Conservation (phyloP, 2,113 vertebrate genomes). For the Prietella phreatophila region DNA sequence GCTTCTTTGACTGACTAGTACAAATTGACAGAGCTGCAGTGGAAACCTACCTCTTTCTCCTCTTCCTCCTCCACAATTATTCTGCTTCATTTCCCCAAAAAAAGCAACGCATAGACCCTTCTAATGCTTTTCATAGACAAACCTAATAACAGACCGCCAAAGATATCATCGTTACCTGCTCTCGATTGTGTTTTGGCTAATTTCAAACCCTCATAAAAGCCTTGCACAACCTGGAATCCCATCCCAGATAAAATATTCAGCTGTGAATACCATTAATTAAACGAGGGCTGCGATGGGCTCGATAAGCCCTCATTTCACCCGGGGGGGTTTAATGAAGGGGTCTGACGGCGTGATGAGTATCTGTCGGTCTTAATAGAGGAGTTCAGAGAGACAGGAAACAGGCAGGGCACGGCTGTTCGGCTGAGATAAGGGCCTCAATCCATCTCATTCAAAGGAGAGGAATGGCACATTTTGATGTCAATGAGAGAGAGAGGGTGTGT, state of each 20-base stretch:
- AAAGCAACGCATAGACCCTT: conserved; percentile 12
- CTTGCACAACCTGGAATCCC: not conserved
- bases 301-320: conserved; percentile 70
- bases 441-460: conserved; percentile 44
- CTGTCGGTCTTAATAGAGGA: conserved; percentile 67
- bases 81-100: not conserved
- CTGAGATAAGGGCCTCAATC: conserved; percentile 63
- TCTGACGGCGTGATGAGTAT: conserved; percentile 73
- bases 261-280: conserved; percentile 68
- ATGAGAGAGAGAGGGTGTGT: not conserved
- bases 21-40: conserved; percentile 17
- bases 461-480: conserved; percentile 10
- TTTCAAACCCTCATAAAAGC: conserved; percentile 23
- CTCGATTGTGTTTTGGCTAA: conserved; percentile 22
- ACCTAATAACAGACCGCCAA: conserved; percentile 36
- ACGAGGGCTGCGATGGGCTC: conserved; percentile 63
- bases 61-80: not conserved
- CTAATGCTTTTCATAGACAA: conserved; percentile 15
- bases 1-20: conserved; percentile 15
- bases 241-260: conserved; percentile 30
- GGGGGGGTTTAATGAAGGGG: conserved; percentile 71
- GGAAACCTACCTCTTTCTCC: not conserved
- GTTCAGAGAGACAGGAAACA: conserved; percentile 40
- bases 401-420: conserved; percentile 56
- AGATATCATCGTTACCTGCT: conserved; percentile 30